Evolutionary conservation across 2,797 vertebrate genomes (phyloP), one percentile per base, ranked within the genome.

Genomic region (Rhinichthys osculus): DNA sequence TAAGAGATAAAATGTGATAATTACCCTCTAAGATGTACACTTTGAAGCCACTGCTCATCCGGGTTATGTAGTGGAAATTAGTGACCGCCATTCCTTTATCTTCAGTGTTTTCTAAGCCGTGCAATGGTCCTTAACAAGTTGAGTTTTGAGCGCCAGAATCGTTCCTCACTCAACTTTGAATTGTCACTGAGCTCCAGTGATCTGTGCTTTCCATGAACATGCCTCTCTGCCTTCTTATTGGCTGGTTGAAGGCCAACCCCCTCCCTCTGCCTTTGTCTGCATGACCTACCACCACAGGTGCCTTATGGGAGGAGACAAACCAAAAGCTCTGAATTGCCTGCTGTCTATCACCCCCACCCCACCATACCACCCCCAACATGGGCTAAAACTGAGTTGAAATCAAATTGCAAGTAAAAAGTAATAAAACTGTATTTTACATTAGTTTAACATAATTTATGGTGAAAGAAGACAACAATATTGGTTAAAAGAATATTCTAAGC

Each of bases 31-130:
- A 89, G 85, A 96, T 96, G 93, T 96, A 96, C 64, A 96, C 96
- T 90, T 96, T 96, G 89, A 96, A 96, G 82, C 96, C 96, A 47
- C 96, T 96, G 94, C 94, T 96, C 95, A 96, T 96, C 84, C 95
- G 92, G 11, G 95, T 96, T 35, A 96, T 96, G 91, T 96, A 96
- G 35, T 96, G 95, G 90, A 96, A 95, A 72, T 96, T 96, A 2
- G 95, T 94, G 86, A 96, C 95, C 5, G 95, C 96, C 96, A 96
- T 96, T 92, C 72, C 90, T 89, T 89, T 35, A 82, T 89, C 88
- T 91, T 90, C 23, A 81, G 78, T 16, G 27, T 35, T 83, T 33
- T 83, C 40, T 70, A 80, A 74, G 21, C 8, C 17, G 59, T 70
- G 47, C 50, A 83, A 59, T 69, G 42, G 74, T 66, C 8, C 62